Percentiles rank a stretch among this genome's conserved stretches.
Evolutionary conservation across 2,797 vertebrate genomes (phyloP).

Genomic region (Oryzias dopingdopingensis): DNA sequence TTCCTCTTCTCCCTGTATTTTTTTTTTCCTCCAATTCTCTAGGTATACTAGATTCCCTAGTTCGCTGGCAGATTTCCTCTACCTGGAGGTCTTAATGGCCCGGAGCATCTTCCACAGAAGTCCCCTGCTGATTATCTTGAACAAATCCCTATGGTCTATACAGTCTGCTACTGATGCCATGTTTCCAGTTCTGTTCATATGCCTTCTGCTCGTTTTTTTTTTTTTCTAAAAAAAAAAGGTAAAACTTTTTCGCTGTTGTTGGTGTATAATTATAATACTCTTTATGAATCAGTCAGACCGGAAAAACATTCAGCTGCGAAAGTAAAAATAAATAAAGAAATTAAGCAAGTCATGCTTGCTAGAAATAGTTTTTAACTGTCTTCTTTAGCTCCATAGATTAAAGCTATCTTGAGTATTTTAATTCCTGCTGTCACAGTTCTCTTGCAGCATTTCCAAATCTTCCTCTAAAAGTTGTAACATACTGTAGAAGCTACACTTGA

Average conservation of each 20-base stretch:
- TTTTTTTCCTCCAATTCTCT: no score
- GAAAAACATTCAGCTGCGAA: neutral
- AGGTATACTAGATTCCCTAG: constrained; percentile 37
- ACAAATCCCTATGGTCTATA: constrained; percentile 33
- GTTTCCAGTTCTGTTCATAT: constrained; percentile 16
- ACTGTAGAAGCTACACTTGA: constrained; percentile 29
- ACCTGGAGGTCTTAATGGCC: constrained; percentile 51
- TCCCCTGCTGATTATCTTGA: constrained; percentile 37
- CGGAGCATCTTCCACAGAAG: constrained; percentile 41
- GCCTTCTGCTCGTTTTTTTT: constrained; percentile 6
- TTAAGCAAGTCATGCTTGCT: constrained; percentile 11
- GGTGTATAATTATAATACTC: neutral
- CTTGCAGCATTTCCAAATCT: constrained; percentile 27
- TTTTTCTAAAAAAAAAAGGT: neutral
- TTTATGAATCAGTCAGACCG: neutral
- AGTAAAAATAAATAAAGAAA: neutral
- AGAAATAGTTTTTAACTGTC: neutral
- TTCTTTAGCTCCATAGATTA: constrained; percentile 20
- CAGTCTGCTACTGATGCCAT: constrained; percentile 4
- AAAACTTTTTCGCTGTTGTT: neutral
- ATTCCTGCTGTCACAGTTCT: constrained; percentile 22
- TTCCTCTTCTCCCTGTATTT: no score
- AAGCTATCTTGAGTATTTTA: constrained; percentile 16
- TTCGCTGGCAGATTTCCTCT: constrained; percentile 37
- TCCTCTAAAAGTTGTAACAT: constrained; percentile 38